Evolutionary conservation across 2,113 vertebrate species (phyloP).

Genomic region (Herpetotheres cachinnans): DNA sequence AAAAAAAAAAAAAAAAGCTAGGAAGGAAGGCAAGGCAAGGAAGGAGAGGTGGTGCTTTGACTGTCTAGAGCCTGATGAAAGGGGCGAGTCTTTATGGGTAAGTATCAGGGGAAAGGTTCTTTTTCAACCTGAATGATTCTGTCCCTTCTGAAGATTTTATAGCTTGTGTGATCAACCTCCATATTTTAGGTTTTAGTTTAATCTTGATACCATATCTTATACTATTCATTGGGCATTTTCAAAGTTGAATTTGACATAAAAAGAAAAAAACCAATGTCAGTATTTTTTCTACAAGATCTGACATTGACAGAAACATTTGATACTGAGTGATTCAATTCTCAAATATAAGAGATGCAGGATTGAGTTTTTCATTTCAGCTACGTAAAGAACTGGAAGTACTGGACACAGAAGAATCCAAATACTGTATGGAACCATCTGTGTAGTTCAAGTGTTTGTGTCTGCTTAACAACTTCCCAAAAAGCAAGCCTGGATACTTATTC

Average conservation of each 20-base stretch:
- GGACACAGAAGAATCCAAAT: background rate
- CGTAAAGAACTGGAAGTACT: background rate
- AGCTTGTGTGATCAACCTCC: background rate
- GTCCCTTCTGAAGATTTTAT: background rate
- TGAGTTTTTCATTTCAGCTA: background rate
- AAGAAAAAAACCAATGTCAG: background rate
- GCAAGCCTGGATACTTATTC: background rate
- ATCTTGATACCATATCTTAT: background rate
- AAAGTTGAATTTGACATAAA: background rate
- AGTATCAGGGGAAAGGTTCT: background rate
- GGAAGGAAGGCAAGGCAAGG: background rate
- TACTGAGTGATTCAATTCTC: no score
- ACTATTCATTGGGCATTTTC: background rate
- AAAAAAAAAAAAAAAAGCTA: no score
- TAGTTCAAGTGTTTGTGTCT: background rate
- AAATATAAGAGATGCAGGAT: background rate
- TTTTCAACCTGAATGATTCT: background rate
- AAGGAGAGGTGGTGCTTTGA: background rate
- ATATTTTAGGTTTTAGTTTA: background rate
- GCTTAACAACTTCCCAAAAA: background rate
- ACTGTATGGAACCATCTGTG: fast-evolving
- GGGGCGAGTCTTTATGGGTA: background rate
- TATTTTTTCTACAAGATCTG: background rate
- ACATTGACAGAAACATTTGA: background rate
- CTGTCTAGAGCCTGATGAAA: background rate